A percentile compares a stretch with the other conserved stretches of the same genome.
Evolutionary conservation across 2,113 vertebrate genomes (phyloP).

Genomic region (Actenoides lindsayi): DNA sequence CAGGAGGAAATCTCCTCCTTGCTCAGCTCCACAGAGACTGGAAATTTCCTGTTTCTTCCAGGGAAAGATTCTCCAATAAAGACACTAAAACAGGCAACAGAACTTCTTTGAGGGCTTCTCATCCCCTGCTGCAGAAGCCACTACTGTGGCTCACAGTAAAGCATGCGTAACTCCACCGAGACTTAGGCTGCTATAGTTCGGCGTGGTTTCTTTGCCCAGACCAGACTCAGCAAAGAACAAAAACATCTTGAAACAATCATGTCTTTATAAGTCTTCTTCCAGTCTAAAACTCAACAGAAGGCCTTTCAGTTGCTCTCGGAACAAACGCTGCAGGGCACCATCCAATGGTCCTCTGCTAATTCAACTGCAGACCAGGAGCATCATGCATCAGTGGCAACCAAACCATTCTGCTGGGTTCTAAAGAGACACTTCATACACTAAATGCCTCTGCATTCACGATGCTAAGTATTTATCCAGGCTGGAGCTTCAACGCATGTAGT

Average conservation of each 20-base stretch:
- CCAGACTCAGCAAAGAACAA: background rate
- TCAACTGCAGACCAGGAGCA: background rate
- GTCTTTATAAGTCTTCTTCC: background rate
- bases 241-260: background rate
- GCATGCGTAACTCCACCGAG: fast-evolving
- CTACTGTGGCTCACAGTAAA: background rate
- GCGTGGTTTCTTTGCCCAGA: background rate
- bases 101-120: background rate
- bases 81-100: background rate
- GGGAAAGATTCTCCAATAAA: background rate
- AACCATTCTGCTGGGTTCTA: background rate
- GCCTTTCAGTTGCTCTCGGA: background rate
- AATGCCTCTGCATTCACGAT: background rate
- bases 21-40: background rate
- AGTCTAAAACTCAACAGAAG: background rate
- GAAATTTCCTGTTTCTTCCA: background rate
- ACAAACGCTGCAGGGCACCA: background rate
- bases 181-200: background rate
- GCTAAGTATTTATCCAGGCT: background rate
- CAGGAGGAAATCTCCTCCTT: background rate
- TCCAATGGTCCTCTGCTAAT: background rate
- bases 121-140: background rate
- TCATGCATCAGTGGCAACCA: background rate
- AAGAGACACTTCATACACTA: background rate
- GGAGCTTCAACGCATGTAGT: background rate